These are phyloP conservation scores for Tipula helvola DNA, from an alignment of 2,888 invertebrate species.

Conservation along the genomic window DNA sequence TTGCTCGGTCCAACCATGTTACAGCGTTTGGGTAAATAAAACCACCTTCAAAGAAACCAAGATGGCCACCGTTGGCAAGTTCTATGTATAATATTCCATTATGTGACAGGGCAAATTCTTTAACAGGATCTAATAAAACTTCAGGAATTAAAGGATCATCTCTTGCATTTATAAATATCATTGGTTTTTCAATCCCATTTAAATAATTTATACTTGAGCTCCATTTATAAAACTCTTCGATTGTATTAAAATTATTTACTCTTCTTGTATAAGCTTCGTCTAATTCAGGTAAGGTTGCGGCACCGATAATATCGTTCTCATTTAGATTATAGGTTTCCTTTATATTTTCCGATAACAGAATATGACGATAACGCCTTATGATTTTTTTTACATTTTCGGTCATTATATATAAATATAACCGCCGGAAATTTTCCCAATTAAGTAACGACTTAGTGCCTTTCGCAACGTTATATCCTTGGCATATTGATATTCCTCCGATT, in stretches of 20 bases:
- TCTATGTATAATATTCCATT: slow-evolving; percentile 62
- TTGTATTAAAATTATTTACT: slow-evolving; percentile 63
- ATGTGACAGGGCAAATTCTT: slow-evolving; percentile 53
- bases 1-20: slow-evolving; percentile 83
- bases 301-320: slow-evolving; percentile 70
- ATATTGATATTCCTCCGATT: slow-evolving; percentile 82
- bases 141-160: slow-evolving; percentile 90
- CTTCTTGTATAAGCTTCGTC: slow-evolving; percentile 80
- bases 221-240: slow-evolving; percentile 71
- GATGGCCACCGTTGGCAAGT: slow-evolving; percentile 83
- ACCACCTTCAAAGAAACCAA: slow-evolving; percentile 91
- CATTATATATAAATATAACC: slow-evolving; percentile 85
- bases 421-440: slow-evolving; percentile 80
- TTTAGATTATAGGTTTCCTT: slow-evolving; percentile 55
- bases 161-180: slow-evolving; percentile 80
- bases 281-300: slow-evolving; percentile 75
- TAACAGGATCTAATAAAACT: slow-evolving; percentile 56
- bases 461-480: slow-evolving; percentile 87
- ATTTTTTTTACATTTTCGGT: slow-evolving; percentile 83
- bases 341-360: slow-evolving; percentile 60
- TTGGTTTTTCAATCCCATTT: slow-evolving; percentile 65
- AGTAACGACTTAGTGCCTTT: slow-evolving; percentile 71
- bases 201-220: slow-evolving; percentile 74
- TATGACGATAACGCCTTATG: slow-evolving; percentile 66
- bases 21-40: slow-evolving; percentile 75